These are phyloP conservation scores for Therioaphis trifolii DNA, from an alignment of 2,888 invertebrate genomes.

Conservation along the genomic window DNA sequence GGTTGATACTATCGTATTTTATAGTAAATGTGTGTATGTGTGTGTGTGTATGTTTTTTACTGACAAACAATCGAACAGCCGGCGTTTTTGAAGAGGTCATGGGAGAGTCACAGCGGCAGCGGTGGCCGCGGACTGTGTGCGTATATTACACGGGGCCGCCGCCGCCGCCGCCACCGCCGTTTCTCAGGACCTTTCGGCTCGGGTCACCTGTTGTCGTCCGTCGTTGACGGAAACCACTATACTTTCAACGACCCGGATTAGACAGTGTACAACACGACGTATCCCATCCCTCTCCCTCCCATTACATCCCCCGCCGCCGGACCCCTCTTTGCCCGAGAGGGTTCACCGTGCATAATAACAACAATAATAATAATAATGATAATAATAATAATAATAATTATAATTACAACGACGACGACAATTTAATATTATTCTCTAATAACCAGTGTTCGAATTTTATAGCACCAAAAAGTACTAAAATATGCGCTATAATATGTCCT, in stretches of 20 bases:
- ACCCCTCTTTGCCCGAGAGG: too few relatives aligned
- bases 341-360: not conserved
- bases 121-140: not conserved
- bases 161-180: conserved; percentile 8
- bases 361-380: not conserved
- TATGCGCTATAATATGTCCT: too few relatives aligned
- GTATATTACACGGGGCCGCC: too few relatives aligned
- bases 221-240: conserved; percentile 19
- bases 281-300: too few relatives aligned
- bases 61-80: conserved; percentile 15
- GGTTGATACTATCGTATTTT: too few relatives aligned
- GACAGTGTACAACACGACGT: too few relatives aligned
- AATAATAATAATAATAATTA: too few relatives aligned
- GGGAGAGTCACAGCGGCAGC: not conserved
- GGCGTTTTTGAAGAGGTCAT: conserved; percentile 16
- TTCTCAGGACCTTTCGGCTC: conserved; percentile 54
- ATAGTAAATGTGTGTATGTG: not conserved
- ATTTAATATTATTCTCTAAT: too few relatives aligned
- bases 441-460: too few relatives aligned
- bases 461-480: too few relatives aligned
- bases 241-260: conserved; percentile 18
- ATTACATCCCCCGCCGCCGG: not conserved
- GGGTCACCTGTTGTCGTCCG: conserved; percentile 59
- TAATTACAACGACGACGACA: too few relatives aligned
- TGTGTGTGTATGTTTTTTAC: not conserved